Base-by-base conservation (phyloP, 2,113 vertebrate species). In the Trachemys scripta region DNA sequence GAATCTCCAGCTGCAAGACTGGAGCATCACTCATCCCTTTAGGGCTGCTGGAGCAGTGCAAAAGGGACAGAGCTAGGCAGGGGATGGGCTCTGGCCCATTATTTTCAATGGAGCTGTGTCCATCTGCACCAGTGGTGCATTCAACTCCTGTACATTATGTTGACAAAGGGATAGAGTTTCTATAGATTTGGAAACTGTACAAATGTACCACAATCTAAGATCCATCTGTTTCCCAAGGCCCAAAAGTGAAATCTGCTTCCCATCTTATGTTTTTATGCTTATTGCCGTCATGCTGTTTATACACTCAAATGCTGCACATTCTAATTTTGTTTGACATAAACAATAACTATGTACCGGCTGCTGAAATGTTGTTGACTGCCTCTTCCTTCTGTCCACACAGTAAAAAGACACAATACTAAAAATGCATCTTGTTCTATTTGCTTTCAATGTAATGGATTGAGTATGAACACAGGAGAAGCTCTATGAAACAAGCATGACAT, bases 311-410 rank as follows among this genome's bases (percentile, higher is more conserved):
- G 95, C 96, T 97, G 96, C 96, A 96, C 96, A 97, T 94, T 97
- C 96, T 97, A 96, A 53, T 97, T 97, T 96, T 97, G 96, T 97
- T 97, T 97, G 97, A 97, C 94, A 97, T 97, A 97, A 97, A 97
- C 97, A 97, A 96, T 96, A 97, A 97, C 97, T 95, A 94, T 96
- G 96, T 92, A 97, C 96, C 96, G 92, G 97, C 97, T 97, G 97
- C 96, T 96, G 96, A 97, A 97, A 97, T 94, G 96, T 97, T 96
- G 94, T 97, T 95, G 96, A 97, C 93, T 96, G 96, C 95, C 92
- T 97, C 91, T 97, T 92, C 96, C 97, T 97, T 97, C 97, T 97
- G 97, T 95, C 96, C 96, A 91, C 91, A 97, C 96, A 97, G 96
- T 97, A 96, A 96, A 97, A 97, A 97, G 93, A 87, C 89, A 96